Evolutionary conservation across 1,140 invertebrate genomes (phyloP).

Genomic region (Lepidurus packardi): DNA sequence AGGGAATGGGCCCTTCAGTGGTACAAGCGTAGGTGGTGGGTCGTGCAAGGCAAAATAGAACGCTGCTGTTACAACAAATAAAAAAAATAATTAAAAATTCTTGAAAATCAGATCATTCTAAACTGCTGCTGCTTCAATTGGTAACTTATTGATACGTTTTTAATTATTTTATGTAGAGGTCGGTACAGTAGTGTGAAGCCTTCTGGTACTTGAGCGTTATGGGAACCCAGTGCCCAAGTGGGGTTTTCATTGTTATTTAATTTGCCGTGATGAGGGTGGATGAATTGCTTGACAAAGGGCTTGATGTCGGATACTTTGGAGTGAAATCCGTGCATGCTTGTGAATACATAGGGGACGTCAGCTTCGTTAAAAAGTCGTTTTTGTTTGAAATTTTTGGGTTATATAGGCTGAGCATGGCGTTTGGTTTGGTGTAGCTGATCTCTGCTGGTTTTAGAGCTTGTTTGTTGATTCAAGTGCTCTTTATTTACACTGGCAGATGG

Average conservation of each 20-base stretch:
- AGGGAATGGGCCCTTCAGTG: slow-evolving; percentile 13
- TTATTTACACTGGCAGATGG: slow-evolving; percentile 9
- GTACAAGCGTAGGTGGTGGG: not conserved
- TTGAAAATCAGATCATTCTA: too few relatives aligned
- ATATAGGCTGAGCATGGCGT: not conserved
- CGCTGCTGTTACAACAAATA: not conserved
- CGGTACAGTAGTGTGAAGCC: not conserved
- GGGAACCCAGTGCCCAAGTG: not conserved
- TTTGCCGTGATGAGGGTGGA: not conserved
- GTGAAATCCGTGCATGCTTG: not conserved
- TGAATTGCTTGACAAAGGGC: not conserved
- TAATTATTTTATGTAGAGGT: not conserved
- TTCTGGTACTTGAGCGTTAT: not conserved
- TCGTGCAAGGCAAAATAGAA: not conserved
- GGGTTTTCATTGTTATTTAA: not conserved
- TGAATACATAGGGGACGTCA: not conserved
- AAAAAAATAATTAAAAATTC: not conserved
- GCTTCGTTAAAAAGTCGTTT: not conserved
- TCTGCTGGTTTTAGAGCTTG: not conserved
- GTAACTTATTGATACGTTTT: too few relatives aligned
- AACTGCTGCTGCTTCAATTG: too few relatives aligned
- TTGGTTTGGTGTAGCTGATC: slow-evolving; percentile 2
- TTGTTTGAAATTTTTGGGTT: not conserved
- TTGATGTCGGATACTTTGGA: not conserved
- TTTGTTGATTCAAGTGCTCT: slow-evolving; percentile 11